Evolutionary conservation across 2,113 vertebrate genomes (phyloP).

Genomic region (Lathamus discolor): DNA sequence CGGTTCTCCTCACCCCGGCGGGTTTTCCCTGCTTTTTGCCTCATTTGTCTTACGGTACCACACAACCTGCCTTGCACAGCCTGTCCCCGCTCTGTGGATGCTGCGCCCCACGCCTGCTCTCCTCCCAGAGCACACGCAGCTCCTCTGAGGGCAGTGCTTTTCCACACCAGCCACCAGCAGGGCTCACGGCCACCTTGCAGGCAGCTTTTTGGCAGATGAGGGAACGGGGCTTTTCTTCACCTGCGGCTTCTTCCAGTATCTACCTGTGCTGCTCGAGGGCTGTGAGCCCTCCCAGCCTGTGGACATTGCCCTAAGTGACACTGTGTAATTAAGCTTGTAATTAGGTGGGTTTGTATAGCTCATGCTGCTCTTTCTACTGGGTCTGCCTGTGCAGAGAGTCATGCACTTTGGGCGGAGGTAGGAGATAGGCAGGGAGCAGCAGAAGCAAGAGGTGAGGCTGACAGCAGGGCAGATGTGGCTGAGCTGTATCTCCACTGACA

Average conservation of each 20-base stretch:
- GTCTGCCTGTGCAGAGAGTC: background rate
- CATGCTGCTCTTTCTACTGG: background rate
- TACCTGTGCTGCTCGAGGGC: background rate
- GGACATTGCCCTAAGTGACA: background rate
- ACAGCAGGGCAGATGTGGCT: accelerated
- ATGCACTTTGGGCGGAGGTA: background rate
- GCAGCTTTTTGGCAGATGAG: background rate
- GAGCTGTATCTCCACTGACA: background rate
- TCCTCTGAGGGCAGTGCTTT: accelerated
- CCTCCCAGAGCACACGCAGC: accelerated
- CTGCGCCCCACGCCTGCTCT: background rate
- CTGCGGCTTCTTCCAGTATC: background rate
- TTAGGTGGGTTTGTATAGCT: background rate
- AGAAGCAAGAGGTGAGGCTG: background rate
- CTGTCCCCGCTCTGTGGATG: accelerated
- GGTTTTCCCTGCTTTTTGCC: background rate
- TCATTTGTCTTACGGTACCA: background rate
- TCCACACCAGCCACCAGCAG: background rate
- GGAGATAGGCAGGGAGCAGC: background rate
- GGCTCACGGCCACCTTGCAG: background rate
- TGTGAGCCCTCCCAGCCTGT: background rate
- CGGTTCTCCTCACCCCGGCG: accelerated
- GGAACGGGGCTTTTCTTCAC: background rate
- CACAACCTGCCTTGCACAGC: accelerated
- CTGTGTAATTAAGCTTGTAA: background rate